Base-by-base conservation (phyloP, 2,113 vertebrate genomes). In the Salvelinus namaycush region DNA sequence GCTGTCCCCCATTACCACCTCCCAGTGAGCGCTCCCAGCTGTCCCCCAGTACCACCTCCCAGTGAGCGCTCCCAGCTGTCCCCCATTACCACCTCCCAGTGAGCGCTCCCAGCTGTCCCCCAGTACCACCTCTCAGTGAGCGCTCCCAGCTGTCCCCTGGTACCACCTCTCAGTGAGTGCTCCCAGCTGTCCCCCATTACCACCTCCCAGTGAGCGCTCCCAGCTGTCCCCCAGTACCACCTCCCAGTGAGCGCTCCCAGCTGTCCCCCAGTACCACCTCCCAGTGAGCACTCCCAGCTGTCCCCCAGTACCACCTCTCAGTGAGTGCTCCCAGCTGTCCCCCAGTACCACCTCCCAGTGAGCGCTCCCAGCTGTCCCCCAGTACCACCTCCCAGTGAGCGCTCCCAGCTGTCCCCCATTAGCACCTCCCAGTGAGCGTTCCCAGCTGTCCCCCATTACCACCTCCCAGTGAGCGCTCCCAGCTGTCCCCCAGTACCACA, bases 241-340 rank as follows among this genome's bases (percentile, higher is more conserved):
- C 87, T 84, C 75, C 70, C 83, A 34, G n/a, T n/a, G n/a, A n/a
- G n/a, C n/a, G n/a, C n/a, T 78, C 67, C 83, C 90, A 90, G 88
- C 90, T 90, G 88, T 87, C 76, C 72, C 51, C 51, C 51, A 18
- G 51, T 18, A 16, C 14, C 51, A 13, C 51, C 24, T 24, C 24
- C 24, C 24, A 24, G 24, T 24, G 24, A 24, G 24, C 24, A 1
- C 24, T 24, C 24, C 24, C 24, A 24, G 24, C 24, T 24, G 24
- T 24, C 24, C 24, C 24, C 24, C 24, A 27, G 27, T 27, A 27
- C 27, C 27, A 27, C 27, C 82, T 77, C 48, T 68, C 83, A 84
- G 79, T 81, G 88, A 84, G 76, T 71, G 83, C 59, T 77, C 62
- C 84, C 90, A 90, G 88, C 90, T 90, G 88, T 88, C 24, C 24